These are phyloP conservation scores for Spea hammondii DNA, from an alignment of 2,797 vertebrate genomes.

Conservation along the genomic window DNA sequence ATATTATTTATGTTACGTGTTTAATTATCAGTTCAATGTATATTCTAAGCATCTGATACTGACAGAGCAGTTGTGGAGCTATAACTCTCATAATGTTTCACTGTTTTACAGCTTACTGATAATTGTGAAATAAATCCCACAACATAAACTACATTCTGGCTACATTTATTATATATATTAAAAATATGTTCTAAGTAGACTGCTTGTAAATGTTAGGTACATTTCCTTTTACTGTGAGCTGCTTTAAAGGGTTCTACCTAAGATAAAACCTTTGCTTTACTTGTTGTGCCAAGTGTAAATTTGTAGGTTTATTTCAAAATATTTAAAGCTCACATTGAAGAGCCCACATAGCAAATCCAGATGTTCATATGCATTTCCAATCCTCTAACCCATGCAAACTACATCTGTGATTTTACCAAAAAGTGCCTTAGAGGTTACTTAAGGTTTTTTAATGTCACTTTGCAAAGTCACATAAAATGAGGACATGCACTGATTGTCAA, in stretches of 20 bases:
- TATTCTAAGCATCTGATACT: no score
- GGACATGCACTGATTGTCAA: neutral
- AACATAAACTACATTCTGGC: no score
- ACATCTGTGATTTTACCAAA: neutral
- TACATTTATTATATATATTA: no score
- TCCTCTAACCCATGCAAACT: constrained; percentile 28
- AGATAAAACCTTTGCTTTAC: neutral
- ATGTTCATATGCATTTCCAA: constrained; percentile 40
- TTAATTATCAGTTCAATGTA: no score
- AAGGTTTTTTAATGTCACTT: constrained; percentile 44
- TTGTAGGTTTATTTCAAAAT: constrained; percentile 8
- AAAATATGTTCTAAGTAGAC: no score
- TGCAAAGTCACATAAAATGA: constrained; percentile 8
- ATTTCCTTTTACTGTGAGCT: neutral
- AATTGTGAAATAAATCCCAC: no score
- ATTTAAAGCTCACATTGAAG: constrained; percentile 3
- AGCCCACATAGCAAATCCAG: constrained; percentile 27
- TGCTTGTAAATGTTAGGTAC: neutral
- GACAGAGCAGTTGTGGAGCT: no score
- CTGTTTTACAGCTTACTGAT: no score
- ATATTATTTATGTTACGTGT: no score
- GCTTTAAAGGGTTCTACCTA: neutral
- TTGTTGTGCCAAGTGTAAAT: neutral
- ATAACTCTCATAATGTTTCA: no score
- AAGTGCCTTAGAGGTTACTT: constrained; percentile 34